Evolutionary conservation across 2,797 vertebrate species (phyloP).

Genomic region (Catostomus latipinnis): DNA sequence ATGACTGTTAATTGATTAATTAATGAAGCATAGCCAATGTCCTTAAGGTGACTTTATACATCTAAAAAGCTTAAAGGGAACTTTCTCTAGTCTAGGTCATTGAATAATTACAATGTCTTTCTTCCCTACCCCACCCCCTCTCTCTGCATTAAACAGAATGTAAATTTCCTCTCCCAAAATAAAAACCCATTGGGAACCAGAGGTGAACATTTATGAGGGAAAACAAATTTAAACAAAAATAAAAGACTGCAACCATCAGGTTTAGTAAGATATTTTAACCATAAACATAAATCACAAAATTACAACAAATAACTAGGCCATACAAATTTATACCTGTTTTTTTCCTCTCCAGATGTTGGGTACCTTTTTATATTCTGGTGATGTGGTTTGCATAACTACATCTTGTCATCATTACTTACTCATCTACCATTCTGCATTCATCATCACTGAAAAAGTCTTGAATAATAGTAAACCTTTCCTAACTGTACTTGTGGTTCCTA

Average conservation of each 20-base stretch:
- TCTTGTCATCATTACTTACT: too few species aligned
- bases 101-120: too few species aligned
- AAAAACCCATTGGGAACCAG: slow-evolving; percentile 21
- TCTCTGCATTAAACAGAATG: neutral
- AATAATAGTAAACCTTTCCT: slow-evolving; percentile 11
- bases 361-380: neutral
- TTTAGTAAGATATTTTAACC: slow-evolving; percentile 1
- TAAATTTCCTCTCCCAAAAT: neutral
- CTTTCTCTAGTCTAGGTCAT: too few species aligned
- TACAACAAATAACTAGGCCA: slow-evolving; percentile 27
- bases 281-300: neutral
- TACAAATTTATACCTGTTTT: neutral
- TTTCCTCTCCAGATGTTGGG: neutral
- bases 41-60: neutral
- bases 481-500: neutral
- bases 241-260: neutral
- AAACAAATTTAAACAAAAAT: slow-evolving; percentile 8
- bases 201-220: neutral
- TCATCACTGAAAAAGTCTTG: neutral
- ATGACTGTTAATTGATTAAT: neutral
- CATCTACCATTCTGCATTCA: neutral
- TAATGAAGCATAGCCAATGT: neutral
- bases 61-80: neutral
- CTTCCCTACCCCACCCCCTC: neutral
- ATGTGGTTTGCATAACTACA: too few species aligned